phyloP scores from a whole-genome alignment of 2,113 vertebrate genomes.

The Larimichthys crocea region DNA sequence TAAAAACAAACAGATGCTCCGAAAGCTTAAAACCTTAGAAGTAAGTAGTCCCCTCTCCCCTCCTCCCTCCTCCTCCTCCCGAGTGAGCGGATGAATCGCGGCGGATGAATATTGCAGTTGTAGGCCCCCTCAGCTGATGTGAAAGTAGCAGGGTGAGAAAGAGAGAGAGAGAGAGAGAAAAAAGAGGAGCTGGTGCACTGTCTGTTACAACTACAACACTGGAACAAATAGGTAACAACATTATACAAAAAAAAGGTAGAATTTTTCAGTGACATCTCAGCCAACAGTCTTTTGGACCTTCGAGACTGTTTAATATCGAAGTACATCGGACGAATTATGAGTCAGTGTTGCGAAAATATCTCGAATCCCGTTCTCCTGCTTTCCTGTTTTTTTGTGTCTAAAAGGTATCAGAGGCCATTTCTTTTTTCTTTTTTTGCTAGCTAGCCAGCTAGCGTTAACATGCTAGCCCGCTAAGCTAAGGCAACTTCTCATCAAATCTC shows the following conservation, averaged over 20 bases:
- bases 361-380: conserved; percentile 81
- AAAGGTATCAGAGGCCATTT: conserved; percentile 82
- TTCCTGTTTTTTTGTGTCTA: conserved; percentile 83
- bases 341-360: conserved; percentile 72
- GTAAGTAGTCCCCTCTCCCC: conserved; percentile 70
- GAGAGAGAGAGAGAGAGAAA: conserved; percentile 62
- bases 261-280: conserved; percentile 63
- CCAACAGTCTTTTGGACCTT: conserved; percentile 39
- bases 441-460: conserved; percentile 65
- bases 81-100: conserved; percentile 74
- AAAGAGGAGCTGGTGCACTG: conserved; percentile 84
- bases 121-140: conserved; percentile 81
- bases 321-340: conserved; percentile 46
- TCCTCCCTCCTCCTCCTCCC: too few species aligned
- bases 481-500: conserved; percentile 34
- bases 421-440: conserved; percentile 77
- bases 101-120: conserved; percentile 83
- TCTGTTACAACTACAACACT: conserved; percentile 86
- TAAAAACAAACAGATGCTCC: background rate
- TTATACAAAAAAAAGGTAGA: conserved; percentile 57
- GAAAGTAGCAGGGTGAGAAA: conserved; percentile 75
- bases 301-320: conserved; percentile 54
- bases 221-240: conserved; percentile 87
- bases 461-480: conserved; percentile 58
- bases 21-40: conserved; percentile 28